Percentiles rank a stretch among this genome's conserved stretches.
Evolutionary conservation across 2,113 vertebrate species (phyloP).

Genomic region (Rhombomys opimus): DNA sequence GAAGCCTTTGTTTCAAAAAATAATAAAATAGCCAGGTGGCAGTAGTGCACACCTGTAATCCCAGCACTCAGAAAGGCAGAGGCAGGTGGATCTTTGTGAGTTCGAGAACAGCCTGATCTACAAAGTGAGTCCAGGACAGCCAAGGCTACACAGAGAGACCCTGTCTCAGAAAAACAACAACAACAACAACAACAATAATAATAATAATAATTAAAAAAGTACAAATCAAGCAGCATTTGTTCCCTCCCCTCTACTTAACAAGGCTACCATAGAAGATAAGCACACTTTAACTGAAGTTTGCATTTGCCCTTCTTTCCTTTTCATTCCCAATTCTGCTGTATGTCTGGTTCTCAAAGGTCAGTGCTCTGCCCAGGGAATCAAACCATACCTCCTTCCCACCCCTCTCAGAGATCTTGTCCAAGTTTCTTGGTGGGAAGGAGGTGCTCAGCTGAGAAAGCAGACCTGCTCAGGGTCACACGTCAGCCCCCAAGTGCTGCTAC

Average conservation of each 20-base stretch:
- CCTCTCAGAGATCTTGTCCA: not conserved
- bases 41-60: no score
- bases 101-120: no score
- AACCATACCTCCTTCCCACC: not conserved
- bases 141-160: no score
- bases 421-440: not conserved
- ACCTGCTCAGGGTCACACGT: not conserved
- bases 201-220: not conserved
- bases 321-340: not conserved
- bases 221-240: not conserved
- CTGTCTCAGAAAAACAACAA: not conserved
- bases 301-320: not conserved
- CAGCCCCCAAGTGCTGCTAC: not conserved
- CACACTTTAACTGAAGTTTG: not conserved
- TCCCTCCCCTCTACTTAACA: not conserved
- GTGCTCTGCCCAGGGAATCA: not conserved
- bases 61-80: no score
- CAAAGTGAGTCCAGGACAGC: no score
- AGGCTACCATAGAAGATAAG: not conserved
- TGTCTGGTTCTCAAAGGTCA: not conserved
- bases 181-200: not conserved
- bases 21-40: no score
- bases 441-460: not conserved
- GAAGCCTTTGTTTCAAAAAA: no score
- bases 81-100: no score